A percentile compares a stretch with the other conserved stretches of the same genome.
Conservation (phyloP, 1,140 invertebrate species). For the Drosophila persimilis region DNA sequence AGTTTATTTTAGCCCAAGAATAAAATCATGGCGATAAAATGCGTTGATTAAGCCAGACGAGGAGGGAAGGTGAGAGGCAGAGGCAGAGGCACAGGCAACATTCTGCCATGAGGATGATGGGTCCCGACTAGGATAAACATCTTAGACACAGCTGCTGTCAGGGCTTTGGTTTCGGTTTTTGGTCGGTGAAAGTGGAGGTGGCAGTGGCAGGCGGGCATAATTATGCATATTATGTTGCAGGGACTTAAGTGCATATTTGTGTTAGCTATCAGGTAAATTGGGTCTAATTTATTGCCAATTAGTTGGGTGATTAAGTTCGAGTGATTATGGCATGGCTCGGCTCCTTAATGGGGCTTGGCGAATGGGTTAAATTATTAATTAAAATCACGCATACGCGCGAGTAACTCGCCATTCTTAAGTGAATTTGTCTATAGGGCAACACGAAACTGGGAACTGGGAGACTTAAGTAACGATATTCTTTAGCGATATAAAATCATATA, state of each 20-base stretch:
- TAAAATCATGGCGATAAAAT: conserved; percentile 65
- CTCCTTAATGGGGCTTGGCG: conserved; percentile 38
- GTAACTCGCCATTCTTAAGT: no score
- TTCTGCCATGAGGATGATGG: conserved; percentile 31
- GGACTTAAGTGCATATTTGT: conserved; percentile 48
- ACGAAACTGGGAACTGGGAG: no score
- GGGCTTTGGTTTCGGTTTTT: conserved; percentile 13
- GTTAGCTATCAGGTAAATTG: conserved; percentile 33
- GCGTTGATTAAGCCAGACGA: conserved; percentile 61
- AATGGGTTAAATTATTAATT: conserved; percentile 37
- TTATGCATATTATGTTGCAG: conserved; percentile 71
- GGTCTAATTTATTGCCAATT: conserved; percentile 70
- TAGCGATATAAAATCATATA: no score
- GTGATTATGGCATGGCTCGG: conserved; percentile 21
- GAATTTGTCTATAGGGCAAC: no score
- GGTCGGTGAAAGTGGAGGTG: not conserved
- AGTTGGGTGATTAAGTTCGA: conserved; percentile 59
- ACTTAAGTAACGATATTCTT: no score
- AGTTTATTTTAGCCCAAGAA: conserved; percentile 71
- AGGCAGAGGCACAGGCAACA: not conserved
- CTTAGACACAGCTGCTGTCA: conserved; percentile 21
- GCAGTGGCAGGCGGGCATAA: conserved; percentile 22
- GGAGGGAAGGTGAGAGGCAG: conserved; percentile 19
- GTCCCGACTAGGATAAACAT: conserved; percentile 24
- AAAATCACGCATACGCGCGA: conserved; percentile 55